Conservation (phyloP, 2,113 vertebrate species). For the Gnathonemus longibarbis region DNA sequence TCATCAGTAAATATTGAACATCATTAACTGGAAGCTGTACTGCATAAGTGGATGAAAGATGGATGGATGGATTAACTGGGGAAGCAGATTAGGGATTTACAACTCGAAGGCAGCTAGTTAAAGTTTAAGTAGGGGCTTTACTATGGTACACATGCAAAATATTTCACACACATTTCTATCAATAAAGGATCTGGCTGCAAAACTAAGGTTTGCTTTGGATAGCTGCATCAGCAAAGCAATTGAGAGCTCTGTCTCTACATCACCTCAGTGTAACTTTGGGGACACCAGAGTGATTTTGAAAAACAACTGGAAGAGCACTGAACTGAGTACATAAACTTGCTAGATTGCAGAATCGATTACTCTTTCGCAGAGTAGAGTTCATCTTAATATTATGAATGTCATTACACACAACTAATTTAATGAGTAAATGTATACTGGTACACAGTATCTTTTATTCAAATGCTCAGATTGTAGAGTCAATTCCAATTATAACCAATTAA, state of each 20-base stretch:
- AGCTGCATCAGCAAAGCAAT: not conserved
- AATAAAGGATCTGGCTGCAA: not conserved
- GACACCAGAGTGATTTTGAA: not conserved
- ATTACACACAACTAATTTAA: constrained; percentile 58
- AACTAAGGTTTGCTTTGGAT: not conserved
- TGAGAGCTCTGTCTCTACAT: not conserved
- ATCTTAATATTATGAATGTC: constrained; percentile 23
- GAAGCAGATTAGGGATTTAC: not conserved
- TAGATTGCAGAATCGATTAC: not conserved
- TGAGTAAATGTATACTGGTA: constrained; percentile 61
- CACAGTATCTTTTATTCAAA: constrained; percentile 74
- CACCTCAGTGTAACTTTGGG: not conserved
- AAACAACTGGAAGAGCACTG: not conserved
- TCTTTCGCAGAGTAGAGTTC: not conserved
- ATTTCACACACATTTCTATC: not conserved
- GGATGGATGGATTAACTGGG: not conserved
- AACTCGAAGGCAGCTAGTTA: not conserved
- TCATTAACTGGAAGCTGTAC: not conserved
- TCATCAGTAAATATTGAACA: not conserved
- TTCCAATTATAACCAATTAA: constrained; percentile 99
- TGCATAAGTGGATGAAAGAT: not conserved
- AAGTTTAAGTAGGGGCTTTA: not conserved
- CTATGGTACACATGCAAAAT: constrained; percentile 1
- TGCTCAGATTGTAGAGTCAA: constrained; percentile 82
- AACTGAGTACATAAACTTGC: not conserved